Percentiles rank a stretch among this genome's conserved stretches.
These are phyloP conservation scores for Pandemis corylana DNA, from an alignment of 2,888 invertebrate species.

Conservation along the genomic window DNA sequence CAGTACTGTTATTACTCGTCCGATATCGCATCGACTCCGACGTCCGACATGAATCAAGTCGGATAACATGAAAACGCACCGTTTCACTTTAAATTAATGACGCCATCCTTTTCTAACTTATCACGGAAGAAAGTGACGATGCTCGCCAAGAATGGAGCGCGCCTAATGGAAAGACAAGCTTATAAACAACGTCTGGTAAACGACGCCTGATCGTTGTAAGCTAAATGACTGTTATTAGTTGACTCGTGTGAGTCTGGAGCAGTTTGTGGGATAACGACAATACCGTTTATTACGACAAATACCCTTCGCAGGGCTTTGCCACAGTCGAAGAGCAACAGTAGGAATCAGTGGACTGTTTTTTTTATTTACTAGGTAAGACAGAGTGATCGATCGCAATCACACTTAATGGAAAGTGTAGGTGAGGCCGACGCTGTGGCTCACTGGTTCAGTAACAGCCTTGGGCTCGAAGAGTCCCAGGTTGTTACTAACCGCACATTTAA, in stretches of 20 bases:
- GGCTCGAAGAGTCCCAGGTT: no score
- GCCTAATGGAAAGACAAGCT: conserved; percentile 11
- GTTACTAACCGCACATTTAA: no score
- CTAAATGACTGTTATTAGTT: conserved; percentile 40
- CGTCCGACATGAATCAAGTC: no score
- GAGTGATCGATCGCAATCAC: no score
- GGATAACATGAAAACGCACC: no score
- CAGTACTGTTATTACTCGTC: no score
- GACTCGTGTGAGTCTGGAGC: conserved; percentile 39
- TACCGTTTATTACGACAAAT: conserved; percentile 39
- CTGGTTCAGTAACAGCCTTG: no score
- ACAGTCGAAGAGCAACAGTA: conserved; percentile 16
- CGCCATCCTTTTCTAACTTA: background rate
- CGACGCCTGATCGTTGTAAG: conserved; percentile 24
- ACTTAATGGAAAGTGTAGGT: no score
- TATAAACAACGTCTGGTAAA: conserved; percentile 30
- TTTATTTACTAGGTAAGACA: no score
- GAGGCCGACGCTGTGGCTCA: no score
- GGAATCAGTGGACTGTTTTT: background rate
- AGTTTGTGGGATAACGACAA: conserved; percentile 39
- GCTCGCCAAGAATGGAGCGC: background rate
- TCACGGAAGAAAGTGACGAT: conserved; percentile 10
- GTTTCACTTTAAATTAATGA: background rate
- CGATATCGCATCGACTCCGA: no score
- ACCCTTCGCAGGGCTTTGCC: conserved; percentile 34